Base-by-base conservation (phyloP, 2,888 invertebrate genomes). In the Abrostola tripartita region DNA sequence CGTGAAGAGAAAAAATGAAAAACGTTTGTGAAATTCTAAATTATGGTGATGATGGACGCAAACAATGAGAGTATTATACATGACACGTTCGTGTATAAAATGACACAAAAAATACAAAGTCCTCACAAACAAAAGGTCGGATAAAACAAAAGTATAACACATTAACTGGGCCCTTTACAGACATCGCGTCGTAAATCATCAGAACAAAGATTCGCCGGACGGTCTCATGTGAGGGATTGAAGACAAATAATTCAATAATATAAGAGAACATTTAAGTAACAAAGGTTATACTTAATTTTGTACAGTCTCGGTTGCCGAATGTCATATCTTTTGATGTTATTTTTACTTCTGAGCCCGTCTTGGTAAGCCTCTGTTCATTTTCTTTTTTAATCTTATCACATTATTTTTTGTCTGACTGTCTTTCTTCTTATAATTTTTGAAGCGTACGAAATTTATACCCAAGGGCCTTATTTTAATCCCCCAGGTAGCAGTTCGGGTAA, bases 171-270 rank as follows among this genome's bases (percentile, higher is more conserved):
- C 54, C 62, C 61, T 80, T 56, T 65, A 78, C 78, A 78, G 71
- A 78, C 78, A 71, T 61, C 57, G 51, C 66, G 38, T 79, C 80
- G 64, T 80, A 67, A 78, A 80, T 80, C 81, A 80, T 67, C 71
- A 38, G 59, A 63, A 71, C 75, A 74, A 74, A 67, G 66, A 80
- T 68, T 56, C 41, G 44, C 61, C 61, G 67, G 61, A 61, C 52
- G 72, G 52, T 55, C 67, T 37, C 56, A 76, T 72, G 61, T 61
- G 55, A 42, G 24, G 54, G 58, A 66, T 61, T 66, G 67, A 72
- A 76, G 57, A 76, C 50, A 72, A 76, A 76, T 55, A 76, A 76
- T 55, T 61, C 67, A 71, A 76, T 71, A 63, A 71, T 42, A 41
- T 55, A 37, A 37, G 56, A 53, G 37, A 8, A 41, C 44, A 57